These are phyloP conservation scores for Eueremaeus valkanovi DNA, from an alignment of 2,888 invertebrate genomes.

Conservation along the genomic window DNA sequence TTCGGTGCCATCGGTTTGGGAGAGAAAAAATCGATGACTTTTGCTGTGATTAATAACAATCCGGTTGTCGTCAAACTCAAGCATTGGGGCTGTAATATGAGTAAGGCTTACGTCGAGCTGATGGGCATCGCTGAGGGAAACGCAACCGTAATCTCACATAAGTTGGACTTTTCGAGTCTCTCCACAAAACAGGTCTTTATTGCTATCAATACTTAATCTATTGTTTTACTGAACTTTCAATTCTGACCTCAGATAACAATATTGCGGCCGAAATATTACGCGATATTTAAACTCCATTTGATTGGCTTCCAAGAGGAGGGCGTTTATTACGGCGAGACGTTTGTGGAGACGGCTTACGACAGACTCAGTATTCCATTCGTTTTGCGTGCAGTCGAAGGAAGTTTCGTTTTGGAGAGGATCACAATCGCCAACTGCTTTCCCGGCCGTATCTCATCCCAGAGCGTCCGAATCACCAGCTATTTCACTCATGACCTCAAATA, in stretches of 20 bases:
- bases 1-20: slow-evolving; percentile 58
- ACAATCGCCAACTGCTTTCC: slow-evolving; percentile 75
- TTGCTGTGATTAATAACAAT: slow-evolving; percentile 69
- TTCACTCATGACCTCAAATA: slow-evolving; percentile 34
- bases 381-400: slow-evolving; percentile 70
- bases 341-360: slow-evolving; percentile 63
- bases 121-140: slow-evolving; percentile 58
- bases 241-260: slow-evolving; percentile 55
- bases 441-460: slow-evolving; percentile 50
- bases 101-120: slow-evolving; percentile 60
- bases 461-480: slow-evolving; percentile 29
- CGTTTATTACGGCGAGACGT: slow-evolving; percentile 64
- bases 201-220: slow-evolving; percentile 33
- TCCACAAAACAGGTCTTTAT: slow-evolving; percentile 48
- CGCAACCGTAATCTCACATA: slow-evolving; percentile 51
- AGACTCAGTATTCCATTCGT: slow-evolving; percentile 65
- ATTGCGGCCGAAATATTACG: slow-evolving; percentile 61
- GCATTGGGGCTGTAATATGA: slow-evolving; percentile 61
- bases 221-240: slow-evolving; percentile 40
- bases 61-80: slow-evolving; percentile 60
- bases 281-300: slow-evolving; percentile 67
- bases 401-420: slow-evolving; percentile 64
- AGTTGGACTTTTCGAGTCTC: slow-evolving; percentile 54
- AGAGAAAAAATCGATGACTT: slow-evolving; percentile 65
- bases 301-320: slow-evolving; percentile 66